phyloP scores from a whole-genome alignment of 2,797 vertebrate genomes.

The Amazona finschi region DNA sequence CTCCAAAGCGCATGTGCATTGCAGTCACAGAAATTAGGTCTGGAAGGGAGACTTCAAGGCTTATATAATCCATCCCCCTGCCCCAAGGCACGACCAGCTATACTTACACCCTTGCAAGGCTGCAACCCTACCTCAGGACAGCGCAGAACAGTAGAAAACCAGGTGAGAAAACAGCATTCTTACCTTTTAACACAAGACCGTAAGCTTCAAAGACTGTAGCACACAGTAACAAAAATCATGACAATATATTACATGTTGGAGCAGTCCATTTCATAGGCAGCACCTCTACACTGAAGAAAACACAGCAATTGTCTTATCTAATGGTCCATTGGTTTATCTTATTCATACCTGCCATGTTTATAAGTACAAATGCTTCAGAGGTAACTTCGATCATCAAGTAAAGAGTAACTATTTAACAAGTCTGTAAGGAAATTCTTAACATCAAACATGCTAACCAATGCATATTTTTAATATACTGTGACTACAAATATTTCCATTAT shows the following conservation, averaged over 20 bases:
- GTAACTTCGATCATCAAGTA: neutral
- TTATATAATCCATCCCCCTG: neutral
- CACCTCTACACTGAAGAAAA: neutral
- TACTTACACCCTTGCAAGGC: neutral
- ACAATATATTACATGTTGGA: neutral
- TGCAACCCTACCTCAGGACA: neutral
- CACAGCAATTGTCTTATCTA: neutral
- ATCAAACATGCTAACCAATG: neutral
- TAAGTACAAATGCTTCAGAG: neutral
- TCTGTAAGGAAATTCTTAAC: neutral
- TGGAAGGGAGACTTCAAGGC: neutral
- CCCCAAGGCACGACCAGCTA: neutral
- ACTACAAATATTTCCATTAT: neutral
- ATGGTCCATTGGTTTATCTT: neutral
- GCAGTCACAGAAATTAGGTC: neutral
- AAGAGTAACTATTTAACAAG: neutral
- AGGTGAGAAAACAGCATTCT: neutral
- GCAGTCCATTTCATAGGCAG: neutral
- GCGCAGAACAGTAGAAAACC: neutral
- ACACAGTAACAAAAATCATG: neutral
- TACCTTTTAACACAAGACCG: neutral
- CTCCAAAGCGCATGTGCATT: neutral
- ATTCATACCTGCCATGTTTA: neutral
- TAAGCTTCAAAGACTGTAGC: neutral
- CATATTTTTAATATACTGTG: neutral